Evolutionary conservation across 2,113 vertebrate genomes (phyloP), one percentile per base, ranked within the genome.

Genomic region (Pachypanchax playfairii): DNA sequence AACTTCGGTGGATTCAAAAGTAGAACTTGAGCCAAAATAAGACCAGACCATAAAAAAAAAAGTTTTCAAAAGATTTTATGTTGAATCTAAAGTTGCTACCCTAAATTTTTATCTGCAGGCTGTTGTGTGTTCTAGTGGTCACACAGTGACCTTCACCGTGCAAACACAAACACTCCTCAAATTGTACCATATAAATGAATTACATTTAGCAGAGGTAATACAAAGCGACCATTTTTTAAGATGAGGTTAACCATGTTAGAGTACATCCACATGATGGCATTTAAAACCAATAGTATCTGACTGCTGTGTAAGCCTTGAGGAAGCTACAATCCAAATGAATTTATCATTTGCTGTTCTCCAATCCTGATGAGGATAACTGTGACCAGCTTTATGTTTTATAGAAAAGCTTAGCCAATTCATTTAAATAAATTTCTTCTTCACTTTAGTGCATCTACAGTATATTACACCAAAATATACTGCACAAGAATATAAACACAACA

Each of bases 201-300:
- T 33, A 12, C 28, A 79, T 50, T 50, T 3, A 33, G 28, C 12
- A 54, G 33, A 35, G 54, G 61, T n/a, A 53, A 63, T 66, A 57
- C 65, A 53, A 72, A 53, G 38, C 25, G 28, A 67, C n/a, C 47
- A 36, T 15, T 59, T 73, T 71, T 60, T 44, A 49, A 73, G 36
- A 44, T 65, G 57, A 68, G 46, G n/a, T 28, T 21, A 52, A 59
- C 29, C 20, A n/a, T 48, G 57, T 56, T 60, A 39, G 44, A 65
- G 17, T 7, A 4, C n/a, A 15, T 60, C 18, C 39, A 70, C 42
- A 61, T 76, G 65, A 71, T 70, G 55, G 48, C 41, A 15, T 79
- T 66, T 60, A 53, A 69, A 77, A 67, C 59, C 53, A 71, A 74
- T 54, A 46, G 54, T 21, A 44, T 79, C 42, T 71, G 75, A 76